Percentiles rank a stretch among this genome's conserved stretches.
These are phyloP conservation scores for Anorthoa munda DNA, from an alignment of 2,888 invertebrate species.

Conservation along the genomic window DNA sequence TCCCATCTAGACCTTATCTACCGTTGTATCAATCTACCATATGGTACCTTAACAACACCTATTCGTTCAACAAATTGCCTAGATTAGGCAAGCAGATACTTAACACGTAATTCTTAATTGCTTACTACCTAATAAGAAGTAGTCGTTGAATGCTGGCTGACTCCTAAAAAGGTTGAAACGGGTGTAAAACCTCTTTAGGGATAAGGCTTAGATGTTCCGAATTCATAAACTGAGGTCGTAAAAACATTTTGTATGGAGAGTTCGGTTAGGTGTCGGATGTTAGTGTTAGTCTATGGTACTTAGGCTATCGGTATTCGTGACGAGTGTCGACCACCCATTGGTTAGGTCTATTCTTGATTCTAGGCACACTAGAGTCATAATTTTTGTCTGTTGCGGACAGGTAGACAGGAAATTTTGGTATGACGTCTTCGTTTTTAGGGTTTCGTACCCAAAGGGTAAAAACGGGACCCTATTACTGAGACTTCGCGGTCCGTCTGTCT, in stretches of 20 bases:
- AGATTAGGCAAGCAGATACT: slow-evolving; percentile 27
- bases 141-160: slow-evolving; percentile 4
- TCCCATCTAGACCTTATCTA: neutral
- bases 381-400: neutral
- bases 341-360: neutral
- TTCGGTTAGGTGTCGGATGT: neutral
- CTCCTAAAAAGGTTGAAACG: slow-evolving; percentile 23
- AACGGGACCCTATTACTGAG: too few species aligned
- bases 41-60: neutral
- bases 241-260: slow-evolving; percentile 9
- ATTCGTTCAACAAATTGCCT: slow-evolving; percentile 24
- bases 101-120: slow-evolving; percentile 53
- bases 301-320: slow-evolving; percentile 9
- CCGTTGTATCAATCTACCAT: neutral
- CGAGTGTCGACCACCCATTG: slow-evolving; percentile 13
- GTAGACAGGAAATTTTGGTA: neutral
- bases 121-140: slow-evolving; percentile 18
- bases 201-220: slow-evolving; percentile 22
- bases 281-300: slow-evolving; percentile 2
- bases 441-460: too few species aligned
- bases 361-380: slow-evolving; percentile 15
- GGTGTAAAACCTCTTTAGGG: slow-evolving; percentile 29
- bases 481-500: too few species aligned
- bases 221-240: slow-evolving; percentile 17
- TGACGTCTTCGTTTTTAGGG: neutral